Evolutionary conservation across 2,113 vertebrate species (phyloP).

Genomic region (Tachysurus fulvidraco): DNA sequence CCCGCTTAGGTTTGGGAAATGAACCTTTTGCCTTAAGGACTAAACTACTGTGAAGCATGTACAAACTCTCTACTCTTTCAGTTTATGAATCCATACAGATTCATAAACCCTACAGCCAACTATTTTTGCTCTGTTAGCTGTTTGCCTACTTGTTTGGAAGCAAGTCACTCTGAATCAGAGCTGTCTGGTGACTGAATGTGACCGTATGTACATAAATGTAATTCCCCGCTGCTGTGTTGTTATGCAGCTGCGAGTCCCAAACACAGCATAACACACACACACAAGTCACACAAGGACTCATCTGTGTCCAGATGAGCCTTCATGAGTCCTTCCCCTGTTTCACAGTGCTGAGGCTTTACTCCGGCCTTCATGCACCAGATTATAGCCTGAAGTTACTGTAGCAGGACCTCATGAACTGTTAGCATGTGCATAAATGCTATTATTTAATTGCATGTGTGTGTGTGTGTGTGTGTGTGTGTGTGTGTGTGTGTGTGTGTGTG

Average conservation of each 20-base stretch:
- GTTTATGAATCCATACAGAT: neutral
- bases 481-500: constrained; percentile 3
- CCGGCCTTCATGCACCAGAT: constrained; percentile 23
- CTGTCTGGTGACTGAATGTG: neutral
- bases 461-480: neutral
- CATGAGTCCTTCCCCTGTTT: constrained; percentile 31
- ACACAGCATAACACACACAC: constrained; percentile 49
- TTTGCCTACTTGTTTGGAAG: neutral
- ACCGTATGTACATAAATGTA: constrained; percentile 41
- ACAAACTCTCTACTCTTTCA: neutral
- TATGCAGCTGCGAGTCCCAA: constrained; percentile 69
- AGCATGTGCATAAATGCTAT: neutral
- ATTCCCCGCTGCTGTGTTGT: constrained; percentile 68
- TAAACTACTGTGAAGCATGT: neutral
- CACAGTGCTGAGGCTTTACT: constrained; percentile 24
- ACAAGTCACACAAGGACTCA: constrained; percentile 49
- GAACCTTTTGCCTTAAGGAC: neutral
- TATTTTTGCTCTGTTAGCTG: neutral
- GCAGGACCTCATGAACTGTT: neutral
- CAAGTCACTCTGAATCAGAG: constrained; percentile 10
- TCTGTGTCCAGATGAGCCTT: constrained; percentile 38
- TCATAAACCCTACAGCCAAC: neutral
- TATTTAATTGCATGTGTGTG: neutral
- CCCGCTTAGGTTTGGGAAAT: neutral
- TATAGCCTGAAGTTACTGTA: constrained; percentile 24